These are phyloP conservation scores for Diplolepis rosae DNA, from an alignment of 2,888 invertebrate genomes.

Conservation along the genomic window DNA sequence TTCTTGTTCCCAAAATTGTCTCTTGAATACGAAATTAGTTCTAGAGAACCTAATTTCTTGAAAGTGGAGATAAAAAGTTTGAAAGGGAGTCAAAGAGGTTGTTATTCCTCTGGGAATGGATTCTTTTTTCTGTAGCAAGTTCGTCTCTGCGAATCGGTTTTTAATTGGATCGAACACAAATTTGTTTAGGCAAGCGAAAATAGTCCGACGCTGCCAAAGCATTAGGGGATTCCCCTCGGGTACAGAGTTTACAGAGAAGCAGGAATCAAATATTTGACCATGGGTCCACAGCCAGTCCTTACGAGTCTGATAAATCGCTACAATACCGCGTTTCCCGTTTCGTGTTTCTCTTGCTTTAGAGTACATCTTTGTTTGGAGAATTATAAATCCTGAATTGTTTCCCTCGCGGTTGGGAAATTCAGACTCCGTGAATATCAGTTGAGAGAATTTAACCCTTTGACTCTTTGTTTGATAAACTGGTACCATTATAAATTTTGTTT, in stretches of 20 bases:
- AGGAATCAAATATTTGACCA: constrained; percentile 26
- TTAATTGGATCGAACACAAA: constrained; percentile 27
- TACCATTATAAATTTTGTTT: background rate
- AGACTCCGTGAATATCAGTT: background rate
- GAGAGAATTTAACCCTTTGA: constrained; percentile 5
- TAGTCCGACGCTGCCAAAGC: constrained; percentile 21
- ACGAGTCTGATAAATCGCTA: background rate
- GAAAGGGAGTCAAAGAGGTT: background rate
- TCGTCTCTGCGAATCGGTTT: constrained; percentile 1
- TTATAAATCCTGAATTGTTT: constrained; percentile 8
- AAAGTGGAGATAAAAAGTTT: background rate
- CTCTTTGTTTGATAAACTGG: constrained; percentile 2
- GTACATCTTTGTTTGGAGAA: background rate
- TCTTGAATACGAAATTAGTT: no score
- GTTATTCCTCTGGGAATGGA: background rate
- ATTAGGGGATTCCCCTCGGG: constrained; percentile 14
- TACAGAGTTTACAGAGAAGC: constrained; percentile 6
- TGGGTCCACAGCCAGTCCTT: background rate
- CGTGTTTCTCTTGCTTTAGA: background rate
- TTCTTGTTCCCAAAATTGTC: no score
- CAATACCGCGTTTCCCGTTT: background rate
- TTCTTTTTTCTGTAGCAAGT: background rate
- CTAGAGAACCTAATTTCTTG: background rate
- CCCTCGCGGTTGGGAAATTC: background rate
- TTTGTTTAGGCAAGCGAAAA: constrained; percentile 27